These are phyloP conservation scores for Graphium colonna DNA, from an alignment of 2,888 invertebrate genomes.

Conservation along the genomic window DNA sequence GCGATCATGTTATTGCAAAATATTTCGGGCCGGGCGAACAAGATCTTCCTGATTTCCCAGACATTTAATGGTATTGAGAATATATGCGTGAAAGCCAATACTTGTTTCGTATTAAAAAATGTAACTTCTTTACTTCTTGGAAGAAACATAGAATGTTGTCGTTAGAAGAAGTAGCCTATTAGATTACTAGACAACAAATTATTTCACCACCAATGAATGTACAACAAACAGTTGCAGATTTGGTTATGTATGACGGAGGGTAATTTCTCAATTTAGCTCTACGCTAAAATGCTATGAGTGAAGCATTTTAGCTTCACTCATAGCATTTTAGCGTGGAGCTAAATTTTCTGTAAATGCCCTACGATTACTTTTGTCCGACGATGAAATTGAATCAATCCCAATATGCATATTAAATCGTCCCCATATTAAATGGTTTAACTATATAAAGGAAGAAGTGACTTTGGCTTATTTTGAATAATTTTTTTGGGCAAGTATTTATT, in stretches of 20 bases:
- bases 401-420: no score
- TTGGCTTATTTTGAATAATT: no score
- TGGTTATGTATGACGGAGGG: conserved; percentile 29
- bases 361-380: no score
- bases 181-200: conserved; percentile 26
- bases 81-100: conserved; percentile 33
- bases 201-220: conserved; percentile 28
- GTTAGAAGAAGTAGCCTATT: conserved; percentile 27
- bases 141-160: conserved; percentile 33
- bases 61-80: conserved; percentile 23
- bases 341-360: conserved; percentile 22
- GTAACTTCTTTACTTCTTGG: no score
- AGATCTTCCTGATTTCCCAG: conserved; percentile 26
- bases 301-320: no score
- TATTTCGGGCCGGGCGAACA: conserved; percentile 28
- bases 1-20: conserved; percentile 29
- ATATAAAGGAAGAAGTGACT: no score
- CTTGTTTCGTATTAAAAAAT: conserved; percentile 26
- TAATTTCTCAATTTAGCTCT: conserved; percentile 32
- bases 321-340: conserved; percentile 31
- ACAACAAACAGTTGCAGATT: conserved; percentile 29
- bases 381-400: no score
- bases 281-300: conserved; percentile 25
- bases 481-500: no score
- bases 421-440: no score